These are phyloP conservation scores for Drosophila orosa DNA, from an alignment of 1,140 invertebrate species.

Conservation along the genomic window DNA sequence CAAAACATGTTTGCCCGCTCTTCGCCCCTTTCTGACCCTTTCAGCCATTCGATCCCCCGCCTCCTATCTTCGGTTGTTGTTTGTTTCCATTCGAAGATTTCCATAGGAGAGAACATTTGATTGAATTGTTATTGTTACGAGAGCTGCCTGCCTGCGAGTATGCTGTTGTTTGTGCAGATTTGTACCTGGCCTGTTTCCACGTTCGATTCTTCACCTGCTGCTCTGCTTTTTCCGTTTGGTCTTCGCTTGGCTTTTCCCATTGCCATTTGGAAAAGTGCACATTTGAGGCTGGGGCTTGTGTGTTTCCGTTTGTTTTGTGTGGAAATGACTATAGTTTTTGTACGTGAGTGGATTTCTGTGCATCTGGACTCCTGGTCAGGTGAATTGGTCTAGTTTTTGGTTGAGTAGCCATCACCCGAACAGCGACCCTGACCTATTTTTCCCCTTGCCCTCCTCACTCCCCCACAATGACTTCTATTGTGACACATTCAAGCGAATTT, in stretches of 20 bases:
- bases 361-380: conserved; percentile 33
- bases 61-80: conserved; percentile 15
- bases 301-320: conserved; percentile 30
- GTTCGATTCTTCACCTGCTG: conserved; percentile 6
- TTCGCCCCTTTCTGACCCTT: neutral
- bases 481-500: conserved; percentile 52
- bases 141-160: conserved; percentile 28
- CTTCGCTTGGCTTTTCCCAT: conserved; percentile 29
- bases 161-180: conserved; percentile 35
- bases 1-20: conserved; percentile 57
- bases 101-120: conserved; percentile 71
- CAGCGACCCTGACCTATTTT: conserved; percentile 63
- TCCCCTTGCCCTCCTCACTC: neutral
- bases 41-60: no score
- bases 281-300: conserved; percentile 52
- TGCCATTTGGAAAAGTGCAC: conserved; percentile 65
- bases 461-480: neutral
- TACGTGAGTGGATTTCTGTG: conserved; percentile 72
- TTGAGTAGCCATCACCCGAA: conserved; percentile 36
- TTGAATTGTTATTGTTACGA: conserved; percentile 81
- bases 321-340: conserved; percentile 59
- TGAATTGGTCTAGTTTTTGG: conserved; percentile 33
- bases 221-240: conserved; percentile 4
- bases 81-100: conserved; percentile 66
- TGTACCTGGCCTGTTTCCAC: conserved; percentile 22